Evolutionary conservation across 1,140 invertebrate species (phyloP), one percentile per base, ranked within the genome.

Genomic region (Zophobas morio): DNA sequence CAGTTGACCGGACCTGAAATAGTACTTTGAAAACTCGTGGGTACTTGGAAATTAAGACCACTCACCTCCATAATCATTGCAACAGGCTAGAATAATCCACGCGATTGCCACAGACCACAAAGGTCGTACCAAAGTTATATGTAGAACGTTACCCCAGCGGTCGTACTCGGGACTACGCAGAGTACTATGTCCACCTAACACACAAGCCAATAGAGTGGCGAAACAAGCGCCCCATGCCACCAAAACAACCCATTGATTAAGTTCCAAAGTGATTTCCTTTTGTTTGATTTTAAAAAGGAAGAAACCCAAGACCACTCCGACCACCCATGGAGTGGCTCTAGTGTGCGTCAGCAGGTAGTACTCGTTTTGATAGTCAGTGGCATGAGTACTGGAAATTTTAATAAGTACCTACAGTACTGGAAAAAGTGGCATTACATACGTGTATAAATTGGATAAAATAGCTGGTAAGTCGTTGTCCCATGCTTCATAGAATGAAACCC

Each of bases 51-150:
- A 36, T 6, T 39, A 0, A 1, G 8, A 47, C 1, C 34, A 6
- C 54, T 71, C 83, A 91, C 92, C 92, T 78, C 91, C 93, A 82
- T 91, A 90, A 39, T 91, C 91, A 63, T 90, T 87, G 1, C 88
- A 84, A 80, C 93, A 93, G 1, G 91, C 91, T 53, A 93, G 91
- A 2, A 94, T 89, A 5, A 95, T 87, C 92, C 93, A 94, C 0
- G 88, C 88, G 1, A 95, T 71, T 0, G 86, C 88, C 0, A 92
- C 2, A 0, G 89, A 88, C 90, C 93, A 95, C 0, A 86, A 84
- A 0, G 90, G 86, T 39, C 93, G 87, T 40, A 90, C 87, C 4
- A 93, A 86, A 0, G 90, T 87, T 0, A 89, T 90, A 79, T 93
- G 94, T 6, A 92, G 85, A 0, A 92, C 87, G 1, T 89, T 88